Conservation (phyloP, 2,797 vertebrate genomes). For the Adrianichthys oophorus region DNA sequence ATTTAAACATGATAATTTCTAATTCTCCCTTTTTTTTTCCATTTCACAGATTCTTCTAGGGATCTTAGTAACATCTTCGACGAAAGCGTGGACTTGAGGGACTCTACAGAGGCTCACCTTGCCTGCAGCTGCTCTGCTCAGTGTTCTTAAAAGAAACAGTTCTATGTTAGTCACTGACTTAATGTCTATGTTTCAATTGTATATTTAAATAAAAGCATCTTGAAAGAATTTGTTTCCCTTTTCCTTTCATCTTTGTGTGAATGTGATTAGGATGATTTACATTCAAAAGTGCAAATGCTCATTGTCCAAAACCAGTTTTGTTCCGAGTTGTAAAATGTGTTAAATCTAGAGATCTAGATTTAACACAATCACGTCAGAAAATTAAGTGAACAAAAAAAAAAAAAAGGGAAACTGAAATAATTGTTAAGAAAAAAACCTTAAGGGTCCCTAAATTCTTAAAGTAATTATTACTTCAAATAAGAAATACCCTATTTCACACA, state of each 20-base stretch:
- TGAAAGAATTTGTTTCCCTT: not conserved
- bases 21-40: conserved; percentile 7
- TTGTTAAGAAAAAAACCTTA: too few species aligned
- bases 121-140: conserved; percentile 71
- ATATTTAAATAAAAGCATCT: conserved; percentile 46
- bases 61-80: conserved; percentile 35
- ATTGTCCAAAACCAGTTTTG: too few species aligned
- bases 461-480: too few species aligned
- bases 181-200: conserved; percentile 18
- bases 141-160: conserved; percentile 51
- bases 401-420: too few species aligned
- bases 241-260: not conserved
- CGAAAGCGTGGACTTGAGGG: conserved; percentile 63
- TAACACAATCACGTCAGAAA: too few species aligned
- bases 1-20: conserved; percentile 3
- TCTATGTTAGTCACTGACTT: conserved; percentile 1
- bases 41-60: conserved; percentile 45
- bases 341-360: too few species aligned
- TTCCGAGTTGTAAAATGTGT: too few species aligned
- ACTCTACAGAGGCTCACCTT: conserved; percentile 63
- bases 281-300: not conserved
- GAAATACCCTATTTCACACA: too few species aligned
- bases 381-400: too few species aligned
- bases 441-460: too few species aligned
- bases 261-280: not conserved